Evolutionary conservation across 2,888 invertebrate genomes (phyloP).

Genomic region (Heliconius aoede): DNA sequence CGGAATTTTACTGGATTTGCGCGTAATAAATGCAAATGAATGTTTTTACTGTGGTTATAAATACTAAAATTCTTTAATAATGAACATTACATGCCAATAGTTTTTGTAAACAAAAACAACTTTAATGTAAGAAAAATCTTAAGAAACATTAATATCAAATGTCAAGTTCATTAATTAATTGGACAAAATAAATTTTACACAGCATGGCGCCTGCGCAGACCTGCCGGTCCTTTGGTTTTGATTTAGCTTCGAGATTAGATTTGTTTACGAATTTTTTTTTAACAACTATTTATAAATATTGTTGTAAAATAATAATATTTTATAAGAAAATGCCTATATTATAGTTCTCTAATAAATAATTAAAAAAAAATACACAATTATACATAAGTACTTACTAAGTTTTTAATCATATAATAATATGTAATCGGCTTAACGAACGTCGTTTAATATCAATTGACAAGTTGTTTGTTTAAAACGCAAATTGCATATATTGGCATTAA

Average conservation of each 20-base stretch:
- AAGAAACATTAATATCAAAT: not conserved
- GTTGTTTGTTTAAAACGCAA: slow-evolving; percentile 21
- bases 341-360: too few species aligned
- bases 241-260: not conserved
- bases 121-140: not conserved
- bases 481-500: slow-evolving; percentile 7
- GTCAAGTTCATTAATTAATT: not conserved
- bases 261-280: not conserved
- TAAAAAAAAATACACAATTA: not conserved
- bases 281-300: not conserved
- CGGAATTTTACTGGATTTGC: not conserved
- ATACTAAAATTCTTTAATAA: not conserved
- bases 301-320: too few species aligned
- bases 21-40: not conserved
- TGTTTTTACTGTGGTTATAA: not conserved
- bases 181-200: not conserved
- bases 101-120: not conserved
- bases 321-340: too few species aligned
- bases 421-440: slow-evolving; percentile 1
- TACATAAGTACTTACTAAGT: not conserved
- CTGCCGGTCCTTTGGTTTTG: not conserved
- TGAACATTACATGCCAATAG: not conserved
- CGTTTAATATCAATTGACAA: slow-evolving; percentile 10
- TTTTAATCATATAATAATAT: not conserved
- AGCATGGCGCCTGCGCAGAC: too few species aligned